phyloP scores from a whole-genome alignment of 2,888 invertebrate genomes.

The Nephrocerus scutellatus region DNA sequence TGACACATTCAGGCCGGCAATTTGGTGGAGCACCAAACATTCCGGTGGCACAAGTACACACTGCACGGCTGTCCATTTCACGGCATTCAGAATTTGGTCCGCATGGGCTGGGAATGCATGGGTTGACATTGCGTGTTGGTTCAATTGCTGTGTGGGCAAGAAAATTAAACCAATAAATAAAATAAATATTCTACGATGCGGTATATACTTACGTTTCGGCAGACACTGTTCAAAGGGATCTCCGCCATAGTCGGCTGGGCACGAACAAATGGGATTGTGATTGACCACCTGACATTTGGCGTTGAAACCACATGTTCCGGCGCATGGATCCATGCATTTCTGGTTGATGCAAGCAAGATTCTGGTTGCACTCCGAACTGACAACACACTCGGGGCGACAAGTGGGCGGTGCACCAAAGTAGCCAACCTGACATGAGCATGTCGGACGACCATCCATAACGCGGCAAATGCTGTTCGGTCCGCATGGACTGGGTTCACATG shows the following conservation, averaged over 20 bases:
- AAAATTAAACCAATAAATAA: neutral
- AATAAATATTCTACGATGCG: neutral
- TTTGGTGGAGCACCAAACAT: slow-evolving; percentile 74
- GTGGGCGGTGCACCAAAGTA: slow-evolving; percentile 69
- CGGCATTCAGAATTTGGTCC: slow-evolving; percentile 71
- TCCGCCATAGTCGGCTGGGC: slow-evolving; percentile 60
- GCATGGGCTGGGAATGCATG: slow-evolving; percentile 67
- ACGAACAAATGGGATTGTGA: slow-evolving; percentile 74
- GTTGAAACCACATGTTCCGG: slow-evolving; percentile 67
- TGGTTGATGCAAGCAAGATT: slow-evolving; percentile 70
- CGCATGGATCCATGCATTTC: slow-evolving; percentile 71
- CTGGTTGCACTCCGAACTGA: slow-evolving; percentile 69
- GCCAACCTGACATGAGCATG: slow-evolving; percentile 67
- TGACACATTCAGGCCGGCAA: slow-evolving; percentile 68
- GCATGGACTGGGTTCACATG: slow-evolving; percentile 71
- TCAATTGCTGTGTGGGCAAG: slow-evolving; percentile 40
- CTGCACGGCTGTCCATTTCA: slow-evolving; percentile 58
- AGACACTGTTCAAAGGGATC: slow-evolving; percentile 70
- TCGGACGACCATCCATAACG: slow-evolving; percentile 62
- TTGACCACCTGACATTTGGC: slow-evolving; percentile 72
- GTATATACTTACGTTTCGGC: slow-evolving; percentile 38
- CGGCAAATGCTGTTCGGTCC: slow-evolving; percentile 72
- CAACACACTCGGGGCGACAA: slow-evolving; percentile 71
- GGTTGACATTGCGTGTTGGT: slow-evolving; percentile 50
- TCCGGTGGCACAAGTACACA: slow-evolving; percentile 67